Conservation (phyloP, 2,888 invertebrate species). For the Cantharis flavilabris region DNA sequence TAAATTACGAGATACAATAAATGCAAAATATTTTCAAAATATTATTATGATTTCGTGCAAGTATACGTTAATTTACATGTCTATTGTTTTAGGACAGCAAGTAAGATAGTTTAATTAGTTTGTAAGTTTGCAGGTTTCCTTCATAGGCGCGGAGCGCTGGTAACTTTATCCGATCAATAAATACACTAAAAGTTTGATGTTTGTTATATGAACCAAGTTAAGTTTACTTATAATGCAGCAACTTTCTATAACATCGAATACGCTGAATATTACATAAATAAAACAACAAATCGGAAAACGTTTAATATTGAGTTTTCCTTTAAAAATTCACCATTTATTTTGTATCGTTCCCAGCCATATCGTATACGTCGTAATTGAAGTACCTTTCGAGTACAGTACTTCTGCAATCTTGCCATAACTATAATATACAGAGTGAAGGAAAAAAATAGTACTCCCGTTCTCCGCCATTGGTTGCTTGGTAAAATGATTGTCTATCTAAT, state of each 20-base stretch:
- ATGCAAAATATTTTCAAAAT: constrained; percentile 7
- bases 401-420: background rate
- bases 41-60: constrained; percentile 2
- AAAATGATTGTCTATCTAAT: background rate
- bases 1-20: background rate
- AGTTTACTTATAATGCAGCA: constrained; percentile 14
- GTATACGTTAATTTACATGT: constrained; percentile 52
- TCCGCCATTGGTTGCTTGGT: background rate
- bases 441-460: background rate
- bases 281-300: background rate
- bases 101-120: constrained; percentile 57
- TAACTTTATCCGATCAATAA: constrained; percentile 55
- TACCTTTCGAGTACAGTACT: background rate
- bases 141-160: constrained; percentile 45
- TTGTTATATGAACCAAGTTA: constrained; percentile 54
- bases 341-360: background rate
- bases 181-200: constrained; percentile 51
- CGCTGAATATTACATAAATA: background rate
- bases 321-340: background rate
- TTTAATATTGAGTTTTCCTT: background rate
- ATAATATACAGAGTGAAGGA: background rate
- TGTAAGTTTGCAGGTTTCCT: constrained; percentile 54
- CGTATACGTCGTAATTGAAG: background rate
- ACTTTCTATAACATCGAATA: background rate
- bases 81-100: constrained; percentile 55